These are phyloP conservation scores for Centroberyx gerrardi DNA, from an alignment of 2,797 vertebrate genomes.

Conservation along the genomic window DNA sequence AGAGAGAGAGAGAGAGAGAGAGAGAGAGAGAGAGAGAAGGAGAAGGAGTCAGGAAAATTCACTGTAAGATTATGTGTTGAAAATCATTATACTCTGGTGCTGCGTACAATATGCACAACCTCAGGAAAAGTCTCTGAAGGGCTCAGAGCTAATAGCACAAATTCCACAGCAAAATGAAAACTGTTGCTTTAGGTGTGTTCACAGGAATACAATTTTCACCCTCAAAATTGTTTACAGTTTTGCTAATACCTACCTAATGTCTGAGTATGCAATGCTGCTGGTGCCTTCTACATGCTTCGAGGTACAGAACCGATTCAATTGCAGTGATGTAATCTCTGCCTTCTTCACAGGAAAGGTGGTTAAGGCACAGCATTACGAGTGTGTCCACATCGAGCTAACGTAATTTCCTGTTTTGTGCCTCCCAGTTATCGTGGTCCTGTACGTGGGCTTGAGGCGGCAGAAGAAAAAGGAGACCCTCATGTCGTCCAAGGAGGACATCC, in stretches of 20 bases:
- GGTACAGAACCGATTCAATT: slow-evolving; percentile 7
- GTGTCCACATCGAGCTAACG: slow-evolving; percentile 5
- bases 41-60: slow-evolving; percentile 25
- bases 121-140: slow-evolving; percentile 14
- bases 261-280: background rate
- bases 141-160: slow-evolving; percentile 4
- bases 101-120: slow-evolving; percentile 36
- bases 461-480: slow-evolving; percentile 98
- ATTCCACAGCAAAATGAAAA: slow-evolving; percentile 11
- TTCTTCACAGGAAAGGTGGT: background rate
- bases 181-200: slow-evolving; percentile 25
- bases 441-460: slow-evolving; percentile 92
- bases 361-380: background rate
- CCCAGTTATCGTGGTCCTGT: slow-evolving; percentile 96
- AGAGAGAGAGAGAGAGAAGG: slow-evolving; percentile 49
- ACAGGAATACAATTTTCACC: slow-evolving; percentile 14
- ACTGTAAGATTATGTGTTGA: slow-evolving; percentile 32
- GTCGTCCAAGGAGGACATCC: slow-evolving; percentile 98
- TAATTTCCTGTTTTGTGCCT: background rate
- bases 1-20: slow-evolving; percentile 26
- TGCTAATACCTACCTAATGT: background rate
- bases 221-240: slow-evolving; percentile 15
- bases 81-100: background rate
- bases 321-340: background rate
- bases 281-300: background rate